These are phyloP conservation scores for Apis florea DNA, from an alignment of 1,140 invertebrate species.

Conservation along the genomic window DNA sequence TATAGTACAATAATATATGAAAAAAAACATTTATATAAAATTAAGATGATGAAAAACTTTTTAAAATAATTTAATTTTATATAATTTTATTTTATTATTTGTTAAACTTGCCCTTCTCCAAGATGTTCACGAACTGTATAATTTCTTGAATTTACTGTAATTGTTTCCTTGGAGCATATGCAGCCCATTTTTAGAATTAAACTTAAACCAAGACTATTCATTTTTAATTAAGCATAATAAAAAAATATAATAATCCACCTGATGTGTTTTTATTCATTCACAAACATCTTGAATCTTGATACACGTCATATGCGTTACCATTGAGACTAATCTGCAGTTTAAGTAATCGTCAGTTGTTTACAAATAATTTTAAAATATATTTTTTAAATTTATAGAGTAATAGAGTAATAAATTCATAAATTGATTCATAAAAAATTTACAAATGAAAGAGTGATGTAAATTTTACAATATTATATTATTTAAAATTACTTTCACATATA, in stretches of 20 bases:
- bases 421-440: not conserved
- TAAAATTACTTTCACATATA: not conserved
- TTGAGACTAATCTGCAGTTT: not conserved
- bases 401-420: not conserved
- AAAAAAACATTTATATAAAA: not conserved
- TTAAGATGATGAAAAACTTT: not conserved
- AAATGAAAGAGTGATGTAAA: not conserved
- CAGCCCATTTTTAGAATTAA: conserved; percentile 89
- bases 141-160: conserved; percentile 86
- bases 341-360: conserved; percentile 34
- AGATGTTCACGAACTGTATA: conserved; percentile 87
- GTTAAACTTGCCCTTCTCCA: conserved; percentile 87
- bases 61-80: not conserved
- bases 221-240: conserved; percentile 69
- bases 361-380: conserved; percentile 15
- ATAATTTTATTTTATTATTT: conserved; percentile 19
- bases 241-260: not conserved
- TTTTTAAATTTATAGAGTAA: not conserved
- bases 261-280: not conserved
- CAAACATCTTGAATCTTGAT: conserved; percentile 43
- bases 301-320: conserved; percentile 17
- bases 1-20: not conserved
- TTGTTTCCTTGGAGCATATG: conserved; percentile 87
- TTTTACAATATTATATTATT: not conserved
- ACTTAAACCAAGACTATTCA: conserved; percentile 87